Percentiles rank a stretch among this genome's conserved stretches.
Evolutionary conservation across 2,113 vertebrate genomes (phyloP).

Genomic region (Callionymus lyra): DNA sequence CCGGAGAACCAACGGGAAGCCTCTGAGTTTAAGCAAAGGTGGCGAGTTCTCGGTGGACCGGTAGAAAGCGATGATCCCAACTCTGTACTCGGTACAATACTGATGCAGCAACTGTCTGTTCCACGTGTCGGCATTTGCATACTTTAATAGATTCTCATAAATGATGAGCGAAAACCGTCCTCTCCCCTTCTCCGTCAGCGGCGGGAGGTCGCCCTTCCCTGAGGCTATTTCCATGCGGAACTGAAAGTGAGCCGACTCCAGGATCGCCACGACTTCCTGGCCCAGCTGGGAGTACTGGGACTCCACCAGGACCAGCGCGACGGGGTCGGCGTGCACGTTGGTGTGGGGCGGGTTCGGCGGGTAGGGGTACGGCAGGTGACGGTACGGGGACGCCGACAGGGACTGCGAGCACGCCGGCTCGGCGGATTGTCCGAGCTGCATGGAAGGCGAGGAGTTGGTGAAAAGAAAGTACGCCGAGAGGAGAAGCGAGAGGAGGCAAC

Average conservation of each 20-base stretch:
- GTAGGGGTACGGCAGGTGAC: constrained; percentile 67
- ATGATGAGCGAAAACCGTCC: constrained; percentile 85
- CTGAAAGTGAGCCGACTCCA: constrained; percentile 88
- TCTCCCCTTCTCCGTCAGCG: constrained; percentile 80
- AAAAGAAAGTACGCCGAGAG: constrained; percentile 93
- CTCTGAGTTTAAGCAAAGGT: constrained; percentile 72
- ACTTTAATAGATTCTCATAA: constrained; percentile 93
- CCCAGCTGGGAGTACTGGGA: constrained; percentile 96
- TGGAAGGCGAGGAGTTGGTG: constrained; percentile 80
- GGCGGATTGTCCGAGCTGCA: constrained; percentile 73
- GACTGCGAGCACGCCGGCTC: constrained; percentile 74
- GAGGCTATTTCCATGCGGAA: constrained; percentile 91
- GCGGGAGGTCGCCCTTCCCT: constrained; percentile 89
- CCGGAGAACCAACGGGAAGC: constrained; percentile 77
- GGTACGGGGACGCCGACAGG: constrained; percentile 72
- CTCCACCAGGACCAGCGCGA: constrained; percentile 86
- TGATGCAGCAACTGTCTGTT: constrained; percentile 91
- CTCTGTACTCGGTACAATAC: constrained; percentile 92
- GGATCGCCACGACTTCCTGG: constrained; percentile 88
- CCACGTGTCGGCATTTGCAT: constrained; percentile 87
- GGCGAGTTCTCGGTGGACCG: constrained; percentile 89
- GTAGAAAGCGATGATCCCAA: constrained; percentile 92
- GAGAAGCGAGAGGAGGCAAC: constrained; percentile 83
- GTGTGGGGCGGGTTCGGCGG: constrained; percentile 77
- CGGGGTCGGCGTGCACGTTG: constrained; percentile 77